Evolutionary conservation across 1,140 invertebrate genomes (phyloP).

Genomic region (Drosophila sulfurigaster): DNA sequence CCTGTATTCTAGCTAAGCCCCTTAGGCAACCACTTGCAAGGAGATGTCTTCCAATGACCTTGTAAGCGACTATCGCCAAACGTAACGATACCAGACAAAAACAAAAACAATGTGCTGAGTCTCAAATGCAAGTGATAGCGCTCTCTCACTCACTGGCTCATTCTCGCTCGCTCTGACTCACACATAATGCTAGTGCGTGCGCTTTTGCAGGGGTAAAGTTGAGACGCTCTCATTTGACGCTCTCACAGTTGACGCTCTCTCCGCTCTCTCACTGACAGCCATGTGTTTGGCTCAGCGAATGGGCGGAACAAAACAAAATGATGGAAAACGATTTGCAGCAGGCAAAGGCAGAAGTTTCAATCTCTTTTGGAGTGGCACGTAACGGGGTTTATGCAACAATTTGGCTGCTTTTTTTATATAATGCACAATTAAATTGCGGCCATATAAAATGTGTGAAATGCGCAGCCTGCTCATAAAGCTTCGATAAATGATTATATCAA

Average conservation of each 20-base stretch:
- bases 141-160: not conserved
- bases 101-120: conserved; percentile 14
- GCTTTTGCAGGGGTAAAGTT: conserved; percentile 32
- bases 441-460: conserved; percentile 7
- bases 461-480: conserved; percentile 6
- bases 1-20: conserved; percentile 34
- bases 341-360: conserved; percentile 22
- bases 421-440: conserved; percentile 59
- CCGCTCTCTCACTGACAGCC: conserved; percentile 20
- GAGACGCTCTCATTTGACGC: conserved; percentile 20
- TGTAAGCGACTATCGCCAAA: conserved; percentile 45
- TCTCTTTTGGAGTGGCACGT: conserved; percentile 44
- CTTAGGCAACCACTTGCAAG: conserved; percentile 41
- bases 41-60: conserved; percentile 65
- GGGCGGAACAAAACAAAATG: conserved; percentile 74
- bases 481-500: not conserved
- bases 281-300: conserved; percentile 66
- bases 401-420: conserved; percentile 65
- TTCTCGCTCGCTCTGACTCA: not conserved
- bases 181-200: conserved; percentile 7
- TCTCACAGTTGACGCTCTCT: not conserved
- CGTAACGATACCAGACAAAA: conserved; percentile 11
- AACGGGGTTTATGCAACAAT: conserved; percentile 73
- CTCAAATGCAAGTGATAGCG: conserved; percentile 15
- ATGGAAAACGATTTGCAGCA: conserved; percentile 50